These are phyloP conservation scores for Listronotus oregonensis DNA, from an alignment of 1,140 invertebrate species.

Conservation along the genomic window DNA sequence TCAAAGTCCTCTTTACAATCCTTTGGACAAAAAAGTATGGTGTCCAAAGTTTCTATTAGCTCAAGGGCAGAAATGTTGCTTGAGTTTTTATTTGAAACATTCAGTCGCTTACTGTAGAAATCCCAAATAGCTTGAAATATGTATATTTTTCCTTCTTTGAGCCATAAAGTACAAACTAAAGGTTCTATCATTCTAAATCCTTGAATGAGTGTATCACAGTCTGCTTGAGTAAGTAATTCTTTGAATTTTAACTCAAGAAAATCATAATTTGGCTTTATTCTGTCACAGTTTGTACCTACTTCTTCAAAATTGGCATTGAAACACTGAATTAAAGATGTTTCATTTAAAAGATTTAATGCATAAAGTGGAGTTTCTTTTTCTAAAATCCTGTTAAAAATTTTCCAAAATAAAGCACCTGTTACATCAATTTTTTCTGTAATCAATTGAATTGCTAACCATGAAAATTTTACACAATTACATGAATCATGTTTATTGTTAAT, in stretches of 20 bases:
- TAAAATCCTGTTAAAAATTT: slow-evolving; percentile 39
- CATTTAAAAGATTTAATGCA: slow-evolving; percentile 37
- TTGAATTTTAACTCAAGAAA: slow-evolving; percentile 42
- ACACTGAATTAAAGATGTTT: slow-evolving; percentile 31
- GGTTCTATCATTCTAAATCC: slow-evolving; percentile 44
- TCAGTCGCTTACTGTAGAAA: slow-evolving; percentile 48
- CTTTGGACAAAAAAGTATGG: slow-evolving; percentile 30
- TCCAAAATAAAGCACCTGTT: slow-evolving; percentile 40
- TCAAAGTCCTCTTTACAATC: slow-evolving; percentile 47
- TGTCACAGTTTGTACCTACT: slow-evolving; percentile 22
- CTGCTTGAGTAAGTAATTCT: slow-evolving; percentile 28
- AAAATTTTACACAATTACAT: slow-evolving; percentile 41
- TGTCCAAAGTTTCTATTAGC: slow-evolving; percentile 38
- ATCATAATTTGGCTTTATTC: slow-evolving; percentile 40
- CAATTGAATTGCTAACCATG: slow-evolving; percentile 38
- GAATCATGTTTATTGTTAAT: slow-evolving; percentile 31
- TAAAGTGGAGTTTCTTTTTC: slow-evolving; percentile 34
- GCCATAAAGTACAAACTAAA: slow-evolving; percentile 43
- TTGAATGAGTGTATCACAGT: slow-evolving; percentile 26
- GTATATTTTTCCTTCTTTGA: slow-evolving; percentile 43
- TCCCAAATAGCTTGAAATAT: slow-evolving; percentile 48
- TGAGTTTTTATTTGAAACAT: slow-evolving; percentile 38
- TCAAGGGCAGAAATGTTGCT: slow-evolving; percentile 21
- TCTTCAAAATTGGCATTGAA: slow-evolving; percentile 25
- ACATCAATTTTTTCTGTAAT: slow-evolving; percentile 31